Evolutionary conservation across 1,140 invertebrate species (phyloP), one percentile per base, ranked within the genome.

Genomic region (Drosophila baimaii): DNA sequence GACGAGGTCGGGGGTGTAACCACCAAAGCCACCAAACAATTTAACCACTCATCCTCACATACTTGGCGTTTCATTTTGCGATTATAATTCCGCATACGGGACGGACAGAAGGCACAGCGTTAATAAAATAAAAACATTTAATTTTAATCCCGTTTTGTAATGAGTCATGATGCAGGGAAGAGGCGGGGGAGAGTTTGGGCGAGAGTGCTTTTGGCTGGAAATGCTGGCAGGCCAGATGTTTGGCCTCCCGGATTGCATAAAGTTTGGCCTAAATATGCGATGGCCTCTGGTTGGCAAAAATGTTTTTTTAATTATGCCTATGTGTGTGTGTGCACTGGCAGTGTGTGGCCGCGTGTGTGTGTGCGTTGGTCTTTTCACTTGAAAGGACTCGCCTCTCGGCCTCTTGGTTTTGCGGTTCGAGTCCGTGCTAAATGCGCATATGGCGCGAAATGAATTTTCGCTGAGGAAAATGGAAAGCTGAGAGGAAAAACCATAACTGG

Each of bases 381-480:
- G 81, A 57, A 59, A 73, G 68, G 73, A 59, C 73, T 77, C 58
- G 47, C 31, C 64, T 70, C 64, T 70, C 51, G 64, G 74, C 27
- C 44, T 69, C 59, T 43, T 51, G 65, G 61, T 65, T 70, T 75
- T 86, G 83, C 71, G 82, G 83, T 82, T 64, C 62, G 65, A 44
- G 58, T 72, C 70, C 71, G 83, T 88, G 83, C 83, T 82, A 83
- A 83, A 77, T 86, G 84, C 79, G 80, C 83, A 88, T 89, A 70
- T 89, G 84, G 76, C 83, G 83, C 80, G 68, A 89, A 89, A 88
- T 83, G 79, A 88, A 88, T 89, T 88, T 84, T 80, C 31, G 57
- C 56, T 27, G 25, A 55, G 41, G 15, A 39, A 83, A 74, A 55
- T 27, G 49, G 37, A 72, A 68, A 77, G 61, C 15, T 49, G 70